A percentile compares a stretch with the other conserved stretches of the same genome.
These are phyloP conservation scores for Cavia porcellus DNA, from an alignment of 2,113 vertebrate genomes.

Conservation along the genomic window DNA sequence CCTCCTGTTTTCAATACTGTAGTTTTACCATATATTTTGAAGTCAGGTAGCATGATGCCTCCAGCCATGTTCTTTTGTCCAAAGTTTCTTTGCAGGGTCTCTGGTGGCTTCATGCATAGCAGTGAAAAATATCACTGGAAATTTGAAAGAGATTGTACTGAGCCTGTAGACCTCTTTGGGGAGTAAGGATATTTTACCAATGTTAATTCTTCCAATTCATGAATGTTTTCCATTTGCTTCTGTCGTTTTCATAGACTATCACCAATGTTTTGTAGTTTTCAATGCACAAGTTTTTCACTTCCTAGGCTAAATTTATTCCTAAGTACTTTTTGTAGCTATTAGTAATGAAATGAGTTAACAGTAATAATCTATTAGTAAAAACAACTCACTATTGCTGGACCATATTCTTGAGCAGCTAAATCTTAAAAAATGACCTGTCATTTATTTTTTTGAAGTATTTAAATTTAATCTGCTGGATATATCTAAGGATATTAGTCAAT, in stretches of 20 bases:
- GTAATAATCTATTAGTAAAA: neutral
- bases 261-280: neutral
- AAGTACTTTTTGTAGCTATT: neutral
- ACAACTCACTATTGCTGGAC: neutral
- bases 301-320: neutral
- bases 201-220: neutral
- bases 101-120: neutral
- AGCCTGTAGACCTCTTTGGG: neutral
- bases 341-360: neutral
- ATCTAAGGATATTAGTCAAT: neutral
- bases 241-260: neutral
- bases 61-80: neutral
- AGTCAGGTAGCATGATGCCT: neutral
- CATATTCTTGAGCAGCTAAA: neutral
- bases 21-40: neutral
- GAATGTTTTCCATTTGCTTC: neutral
- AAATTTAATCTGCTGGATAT: slow-evolving; percentile 26
- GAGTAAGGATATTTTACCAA: neutral
- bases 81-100: neutral
- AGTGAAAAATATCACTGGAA: neutral
- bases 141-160: neutral
- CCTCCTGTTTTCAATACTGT: neutral
- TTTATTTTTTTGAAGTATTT: neutral
- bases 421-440: neutral
- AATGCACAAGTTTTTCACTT: neutral